phyloP scores from a whole-genome alignment of 1,140 invertebrate genomes.

The Psilanteris sp. region DNA sequence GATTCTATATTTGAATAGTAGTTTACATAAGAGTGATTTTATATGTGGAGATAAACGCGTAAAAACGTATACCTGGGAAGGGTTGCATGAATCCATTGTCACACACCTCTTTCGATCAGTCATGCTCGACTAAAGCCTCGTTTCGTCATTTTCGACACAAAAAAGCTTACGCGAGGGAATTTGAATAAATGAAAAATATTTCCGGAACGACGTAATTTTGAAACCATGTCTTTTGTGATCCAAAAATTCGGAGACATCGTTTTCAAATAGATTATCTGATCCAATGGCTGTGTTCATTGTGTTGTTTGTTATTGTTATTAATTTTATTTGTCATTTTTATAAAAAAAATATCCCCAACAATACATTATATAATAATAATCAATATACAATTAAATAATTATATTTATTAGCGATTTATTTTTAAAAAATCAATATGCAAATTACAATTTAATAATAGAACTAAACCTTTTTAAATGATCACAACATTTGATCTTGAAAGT shows the following conservation, averaged over 20 bases:
- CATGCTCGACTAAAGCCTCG: constrained; percentile 20
- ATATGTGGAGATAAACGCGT: constrained; percentile 12
- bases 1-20: constrained; percentile 44
- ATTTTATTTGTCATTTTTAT: constrained; percentile 11
- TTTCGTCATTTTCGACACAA: constrained; percentile 35
- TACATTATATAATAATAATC: no score
- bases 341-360: background rate
- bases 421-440: no score
- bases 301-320: no score
- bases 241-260: constrained; percentile 36
- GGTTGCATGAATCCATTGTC: constrained; percentile 53
- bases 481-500: no score
- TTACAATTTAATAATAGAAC: no score
- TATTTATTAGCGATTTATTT: no score
- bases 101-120: constrained; percentile 27
- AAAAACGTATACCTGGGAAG: constrained; percentile 46
- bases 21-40: constrained; percentile 59
- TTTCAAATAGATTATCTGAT: constrained; percentile 45
- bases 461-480: no score
- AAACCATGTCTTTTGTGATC: constrained; percentile 42
- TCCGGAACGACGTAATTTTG: constrained; percentile 53
- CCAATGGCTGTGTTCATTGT: constrained; percentile 18
- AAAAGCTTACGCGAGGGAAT: constrained; percentile 24
- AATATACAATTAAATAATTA: no score
- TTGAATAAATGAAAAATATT: constrained; percentile 55